A percentile compares a stretch with the other conserved stretches of the same genome.
Conservation (phyloP, 1,140 invertebrate species). For the Drosophila sproati region DNA sequence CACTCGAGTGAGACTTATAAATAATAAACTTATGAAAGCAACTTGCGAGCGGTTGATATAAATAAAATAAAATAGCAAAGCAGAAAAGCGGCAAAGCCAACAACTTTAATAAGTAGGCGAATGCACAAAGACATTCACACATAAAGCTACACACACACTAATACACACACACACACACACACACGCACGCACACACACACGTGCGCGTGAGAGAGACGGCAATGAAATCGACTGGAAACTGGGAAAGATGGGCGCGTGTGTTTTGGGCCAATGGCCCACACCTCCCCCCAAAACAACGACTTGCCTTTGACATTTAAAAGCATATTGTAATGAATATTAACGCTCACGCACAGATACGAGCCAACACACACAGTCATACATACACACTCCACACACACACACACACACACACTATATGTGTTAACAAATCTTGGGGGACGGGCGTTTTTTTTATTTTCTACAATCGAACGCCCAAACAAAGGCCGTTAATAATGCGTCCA, state of each 20-base stretch:
- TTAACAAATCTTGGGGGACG: background rate
- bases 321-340: constrained; percentile 69
- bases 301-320: constrained; percentile 60
- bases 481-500: background rate
- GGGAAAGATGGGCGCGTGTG: constrained; percentile 6
- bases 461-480: background rate
- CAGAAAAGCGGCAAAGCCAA: constrained; percentile 27
- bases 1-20: constrained; percentile 70
- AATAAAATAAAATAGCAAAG: constrained; percentile 58
- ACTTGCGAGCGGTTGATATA: constrained; percentile 39
- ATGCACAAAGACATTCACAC: constrained; percentile 34
- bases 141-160: constrained; percentile 7
- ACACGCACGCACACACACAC: constrained; percentile 1
- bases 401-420: background rate
- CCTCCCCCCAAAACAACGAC: constrained; percentile 9
- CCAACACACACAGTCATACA: background rate
- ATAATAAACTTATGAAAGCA: constrained; percentile 73
- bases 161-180: constrained; percentile 3
- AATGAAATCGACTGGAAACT: constrained; percentile 39
- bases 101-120: constrained; percentile 30
- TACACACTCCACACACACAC: background rate
- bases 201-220: constrained; percentile 5
- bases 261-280: constrained; percentile 2
- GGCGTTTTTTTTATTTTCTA: background rate
- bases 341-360: constrained; percentile 19